Evolutionary conservation across 2,113 vertebrate species (phyloP).

Genomic region (Romanogobio albipinnatus): DNA sequence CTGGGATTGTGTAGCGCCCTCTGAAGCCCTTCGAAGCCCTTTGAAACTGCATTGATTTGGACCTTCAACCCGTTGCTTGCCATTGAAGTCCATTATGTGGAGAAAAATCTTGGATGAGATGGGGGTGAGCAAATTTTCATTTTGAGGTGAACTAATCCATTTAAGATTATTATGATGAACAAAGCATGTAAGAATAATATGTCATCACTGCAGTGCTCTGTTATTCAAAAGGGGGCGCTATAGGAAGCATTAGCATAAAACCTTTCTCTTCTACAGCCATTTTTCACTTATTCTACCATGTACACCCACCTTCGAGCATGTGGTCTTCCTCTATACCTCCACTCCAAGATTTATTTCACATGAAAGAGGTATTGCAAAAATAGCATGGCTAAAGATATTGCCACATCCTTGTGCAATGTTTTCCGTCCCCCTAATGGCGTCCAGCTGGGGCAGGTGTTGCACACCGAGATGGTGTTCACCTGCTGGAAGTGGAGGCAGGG

Average conservation of each 20-base stretch:
- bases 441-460: conserved; percentile 21
- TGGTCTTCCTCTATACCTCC: background rate
- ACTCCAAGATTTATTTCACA: background rate
- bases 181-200: background rate
- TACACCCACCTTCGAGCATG: background rate
- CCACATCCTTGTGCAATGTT: background rate
- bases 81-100: no score
- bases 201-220: background rate
- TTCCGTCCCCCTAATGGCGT: conserved; percentile 26
- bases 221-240: background rate
- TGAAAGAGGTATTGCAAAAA: background rate
- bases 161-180: background rate
- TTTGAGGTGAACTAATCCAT: no score
- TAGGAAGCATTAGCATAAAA: background rate
- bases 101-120: no score
- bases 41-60: no score
- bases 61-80: no score
- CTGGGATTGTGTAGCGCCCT: no score
- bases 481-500: conserved; percentile 33
- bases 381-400: background rate
- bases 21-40: no score
- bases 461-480: conserved; percentile 5
- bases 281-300: background rate
- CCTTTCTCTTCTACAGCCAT: background rate
- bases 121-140: no score